Percentiles rank a stretch among this genome's conserved stretches.
phyloP scores from a whole-genome alignment of 2,113 vertebrate genomes.

The Notothenia rossii region DNA sequence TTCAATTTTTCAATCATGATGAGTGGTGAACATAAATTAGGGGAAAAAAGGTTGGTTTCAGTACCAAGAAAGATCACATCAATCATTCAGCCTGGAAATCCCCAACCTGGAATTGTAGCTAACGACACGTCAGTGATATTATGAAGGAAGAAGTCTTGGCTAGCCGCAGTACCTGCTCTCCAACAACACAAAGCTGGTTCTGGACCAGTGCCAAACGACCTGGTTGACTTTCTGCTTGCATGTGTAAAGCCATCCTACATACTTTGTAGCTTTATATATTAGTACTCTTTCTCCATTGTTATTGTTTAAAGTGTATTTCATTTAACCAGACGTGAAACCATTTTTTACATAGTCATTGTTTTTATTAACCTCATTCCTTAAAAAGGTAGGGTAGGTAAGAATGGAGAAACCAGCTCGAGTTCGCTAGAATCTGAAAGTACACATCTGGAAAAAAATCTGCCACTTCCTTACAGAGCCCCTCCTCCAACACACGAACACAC shows the following conservation, averaged over 20 bases:
- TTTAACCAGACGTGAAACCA: neutral
- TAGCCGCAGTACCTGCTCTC: slow-evolving; percentile 46
- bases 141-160: slow-evolving; percentile 53
- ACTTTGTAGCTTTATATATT: neutral
- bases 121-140: slow-evolving; percentile 56
- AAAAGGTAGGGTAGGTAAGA: no score
- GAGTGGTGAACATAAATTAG: neutral
- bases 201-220: slow-evolving; percentile 27
- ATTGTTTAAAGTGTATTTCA: slow-evolving; percentile 8
- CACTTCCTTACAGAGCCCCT: no score
- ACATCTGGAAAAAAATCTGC: no score
- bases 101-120: slow-evolving; percentile 44
- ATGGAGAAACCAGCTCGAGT: no score
- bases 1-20: neutral
- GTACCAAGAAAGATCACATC: slow-evolving; percentile 33
- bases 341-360: neutral
- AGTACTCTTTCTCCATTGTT: neutral
- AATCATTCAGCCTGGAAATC: slow-evolving; percentile 63
- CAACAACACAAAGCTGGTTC: slow-evolving; percentile 55
- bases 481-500: no score
- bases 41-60: neutral
- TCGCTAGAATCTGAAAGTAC: no score
- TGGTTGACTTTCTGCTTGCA: slow-evolving; percentile 20
- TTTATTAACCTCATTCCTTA: neutral
- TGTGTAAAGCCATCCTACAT: slow-evolving; percentile 2